phyloP scores from a whole-genome alignment of 2,797 vertebrate species.

The Leptatherina wallacei region DNA sequence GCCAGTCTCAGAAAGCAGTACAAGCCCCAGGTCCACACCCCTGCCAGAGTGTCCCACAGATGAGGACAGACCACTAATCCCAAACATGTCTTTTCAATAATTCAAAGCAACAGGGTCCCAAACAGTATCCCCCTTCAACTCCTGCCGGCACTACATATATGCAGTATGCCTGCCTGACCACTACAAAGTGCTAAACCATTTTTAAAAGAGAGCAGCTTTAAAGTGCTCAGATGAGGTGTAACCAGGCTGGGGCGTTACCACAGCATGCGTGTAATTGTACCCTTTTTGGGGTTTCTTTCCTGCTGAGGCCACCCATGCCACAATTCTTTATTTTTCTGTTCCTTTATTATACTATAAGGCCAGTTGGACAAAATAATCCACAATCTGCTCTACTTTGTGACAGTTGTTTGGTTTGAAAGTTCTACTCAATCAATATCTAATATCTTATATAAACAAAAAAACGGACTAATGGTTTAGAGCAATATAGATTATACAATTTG shows the following conservation, averaged over 20 bases:
- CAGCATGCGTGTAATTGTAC: conserved; percentile 39
- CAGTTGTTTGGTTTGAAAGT: conserved; percentile 3
- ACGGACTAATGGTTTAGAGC: not conserved
- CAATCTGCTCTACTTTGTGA: not conserved
- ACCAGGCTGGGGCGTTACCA: conserved; percentile 23
- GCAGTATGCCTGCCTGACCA: conserved; percentile 58
- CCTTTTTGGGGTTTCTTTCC: conserved; percentile 33
- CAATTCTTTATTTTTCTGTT: conserved; percentile 28
- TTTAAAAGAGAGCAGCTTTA: conserved; percentile 51
- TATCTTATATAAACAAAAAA: not conserved
- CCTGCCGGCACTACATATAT: conserved; percentile 47
- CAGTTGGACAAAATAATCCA: conserved; percentile 16
- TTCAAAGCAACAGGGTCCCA: conserved; percentile 51
- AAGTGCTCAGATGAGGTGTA: conserved; percentile 44
- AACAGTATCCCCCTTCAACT: conserved; percentile 61
- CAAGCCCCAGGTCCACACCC: conserved; percentile 16
- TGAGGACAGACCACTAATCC: conserved; percentile 65
- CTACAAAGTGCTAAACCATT: conserved; percentile 60
- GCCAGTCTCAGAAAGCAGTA: conserved; percentile 18
- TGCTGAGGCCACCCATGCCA: conserved; percentile 42
- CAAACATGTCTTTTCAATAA: conserved; percentile 78
- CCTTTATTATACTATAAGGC: conserved; percentile 8
- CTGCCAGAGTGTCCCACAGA: conserved; percentile 34
- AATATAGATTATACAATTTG: not conserved
- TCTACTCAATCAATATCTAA: conserved; percentile 8